A percentile compares a stretch with the other conserved stretches of the same genome.
Evolutionary conservation across 2,888 invertebrate species (phyloP).

Genomic region (Drosophila engyochracea): DNA sequence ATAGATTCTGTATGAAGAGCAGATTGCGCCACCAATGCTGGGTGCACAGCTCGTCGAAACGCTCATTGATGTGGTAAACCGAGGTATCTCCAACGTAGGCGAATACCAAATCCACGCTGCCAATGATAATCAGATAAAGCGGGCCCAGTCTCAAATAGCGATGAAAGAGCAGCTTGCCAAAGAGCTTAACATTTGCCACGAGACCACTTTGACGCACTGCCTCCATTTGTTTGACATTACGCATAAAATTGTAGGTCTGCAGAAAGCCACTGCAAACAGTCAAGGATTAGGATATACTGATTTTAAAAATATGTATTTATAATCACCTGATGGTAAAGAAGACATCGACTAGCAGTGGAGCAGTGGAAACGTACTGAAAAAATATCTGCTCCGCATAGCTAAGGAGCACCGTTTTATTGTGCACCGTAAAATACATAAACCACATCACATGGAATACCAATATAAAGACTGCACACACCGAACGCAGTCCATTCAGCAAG

Average conservation of each 20-base stretch:
- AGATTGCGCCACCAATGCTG: conserved; percentile 85
- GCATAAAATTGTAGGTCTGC: conserved; percentile 84
- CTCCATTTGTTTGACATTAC: conserved; percentile 78
- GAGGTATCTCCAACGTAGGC: conserved; percentile 84
- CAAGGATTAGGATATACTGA: neutral
- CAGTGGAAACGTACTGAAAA: conserved; percentile 84
- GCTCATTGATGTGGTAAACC: conserved; percentile 84
- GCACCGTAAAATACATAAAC: conserved; percentile 85
- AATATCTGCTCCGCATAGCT: conserved; percentile 82
- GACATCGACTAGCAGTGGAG: conserved; percentile 84
- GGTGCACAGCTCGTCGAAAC: conserved; percentile 83
- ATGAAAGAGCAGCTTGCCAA: conserved; percentile 82
- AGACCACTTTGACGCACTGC: conserved; percentile 74
- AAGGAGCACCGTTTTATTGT: conserved; percentile 83
- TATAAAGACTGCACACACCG: conserved; percentile 84
- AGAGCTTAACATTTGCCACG: conserved; percentile 75
- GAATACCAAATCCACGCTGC: conserved; percentile 82
- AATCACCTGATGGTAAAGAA: conserved; percentile 85
- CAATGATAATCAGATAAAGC: conserved; percentile 82
- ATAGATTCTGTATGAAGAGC: conserved; percentile 85
- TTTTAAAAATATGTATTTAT: neutral
- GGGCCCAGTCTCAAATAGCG: conserved; percentile 84
- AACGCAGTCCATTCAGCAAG: conserved; percentile 84
- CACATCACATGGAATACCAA: conserved; percentile 84
- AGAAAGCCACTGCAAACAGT: conserved; percentile 80